phyloP scores from a whole-genome alignment of 1,140 invertebrate genomes.

The Diplogasteroides magnus region DNA sequence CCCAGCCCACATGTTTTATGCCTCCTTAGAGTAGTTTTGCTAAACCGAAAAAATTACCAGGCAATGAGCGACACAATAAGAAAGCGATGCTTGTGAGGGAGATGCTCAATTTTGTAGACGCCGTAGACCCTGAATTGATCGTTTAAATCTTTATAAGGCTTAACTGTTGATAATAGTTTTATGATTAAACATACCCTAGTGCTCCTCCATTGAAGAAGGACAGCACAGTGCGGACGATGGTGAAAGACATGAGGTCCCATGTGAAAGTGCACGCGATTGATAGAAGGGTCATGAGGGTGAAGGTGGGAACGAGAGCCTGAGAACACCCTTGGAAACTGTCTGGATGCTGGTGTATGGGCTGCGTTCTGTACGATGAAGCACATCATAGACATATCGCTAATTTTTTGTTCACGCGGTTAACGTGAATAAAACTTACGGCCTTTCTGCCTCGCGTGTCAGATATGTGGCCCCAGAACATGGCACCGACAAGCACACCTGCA shows the following conservation, averaged over 20 bases:
- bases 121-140: slow-evolving; percentile 16
- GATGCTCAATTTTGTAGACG: slow-evolving; percentile 23
- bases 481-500: no score
- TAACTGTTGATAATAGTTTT: not conserved
- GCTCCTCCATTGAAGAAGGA: slow-evolving; percentile 19
- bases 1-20: no score
- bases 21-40: no score
- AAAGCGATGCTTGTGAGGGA: slow-evolving; percentile 22
- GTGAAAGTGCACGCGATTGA: slow-evolving; percentile 11
- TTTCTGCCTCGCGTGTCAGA: no score
- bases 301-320: no score
- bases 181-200: slow-evolving; percentile 2
- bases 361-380: no score
- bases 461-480: no score
- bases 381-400: no score
- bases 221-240: slow-evolving; percentile 11
- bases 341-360: no score
- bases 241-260: slow-evolving; percentile 9
- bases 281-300: slow-evolving; percentile 7
- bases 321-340: no score
- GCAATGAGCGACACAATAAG: slow-evolving; percentile 16
- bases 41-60: not conserved
- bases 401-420: no score
- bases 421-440: no score
- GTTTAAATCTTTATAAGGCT: not conserved